These are phyloP conservation scores for Aspidapion aeneum DNA, from an alignment of 2,888 invertebrate genomes.

Conservation along the genomic window DNA sequence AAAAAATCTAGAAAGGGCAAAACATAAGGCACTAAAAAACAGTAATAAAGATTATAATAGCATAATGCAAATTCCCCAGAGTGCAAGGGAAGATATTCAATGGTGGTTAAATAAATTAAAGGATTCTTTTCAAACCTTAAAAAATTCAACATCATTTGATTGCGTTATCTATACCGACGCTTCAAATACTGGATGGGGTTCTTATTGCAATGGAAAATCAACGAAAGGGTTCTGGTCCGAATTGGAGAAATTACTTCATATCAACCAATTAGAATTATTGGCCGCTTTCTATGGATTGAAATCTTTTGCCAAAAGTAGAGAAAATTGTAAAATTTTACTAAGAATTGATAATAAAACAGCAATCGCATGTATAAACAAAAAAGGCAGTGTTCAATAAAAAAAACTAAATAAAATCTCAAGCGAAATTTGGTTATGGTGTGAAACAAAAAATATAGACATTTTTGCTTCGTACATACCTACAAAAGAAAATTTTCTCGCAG, in stretches of 20 bases:
- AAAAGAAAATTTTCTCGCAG: slow-evolving; percentile 5
- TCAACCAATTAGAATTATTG: slow-evolving; percentile 10
- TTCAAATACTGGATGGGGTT: slow-evolving; percentile 6
- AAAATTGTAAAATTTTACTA: slow-evolving; percentile 13
- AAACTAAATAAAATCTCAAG: slow-evolving; percentile 4
- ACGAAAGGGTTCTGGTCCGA: slow-evolving; percentile 12
- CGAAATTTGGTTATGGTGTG: slow-evolving; percentile 17
- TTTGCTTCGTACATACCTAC: slow-evolving; percentile 15
- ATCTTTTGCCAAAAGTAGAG: slow-evolving; percentile 10
- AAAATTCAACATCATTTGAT: not conserved
- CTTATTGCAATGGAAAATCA: slow-evolving; percentile 2
- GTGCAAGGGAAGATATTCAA: not conserved
- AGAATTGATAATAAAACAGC: slow-evolving; percentile 16
- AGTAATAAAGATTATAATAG: not conserved
- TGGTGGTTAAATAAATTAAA: slow-evolving; percentile 13
- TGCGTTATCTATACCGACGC: slow-evolving; percentile 8
- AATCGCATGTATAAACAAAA: slow-evolving; percentile 17
- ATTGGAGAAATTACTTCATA: slow-evolving; percentile 4
- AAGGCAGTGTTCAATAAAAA: slow-evolving; percentile 8
- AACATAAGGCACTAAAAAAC: not conserved
- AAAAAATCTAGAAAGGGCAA: not conserved
- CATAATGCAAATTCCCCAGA: not conserved
- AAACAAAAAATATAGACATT: slow-evolving; percentile 13
- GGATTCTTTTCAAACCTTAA: not conserved
- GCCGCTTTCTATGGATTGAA: slow-evolving; percentile 13